Evolutionary conservation across 2,797 vertebrate genomes (phyloP).

Genomic region (Sebastes minor): DNA sequence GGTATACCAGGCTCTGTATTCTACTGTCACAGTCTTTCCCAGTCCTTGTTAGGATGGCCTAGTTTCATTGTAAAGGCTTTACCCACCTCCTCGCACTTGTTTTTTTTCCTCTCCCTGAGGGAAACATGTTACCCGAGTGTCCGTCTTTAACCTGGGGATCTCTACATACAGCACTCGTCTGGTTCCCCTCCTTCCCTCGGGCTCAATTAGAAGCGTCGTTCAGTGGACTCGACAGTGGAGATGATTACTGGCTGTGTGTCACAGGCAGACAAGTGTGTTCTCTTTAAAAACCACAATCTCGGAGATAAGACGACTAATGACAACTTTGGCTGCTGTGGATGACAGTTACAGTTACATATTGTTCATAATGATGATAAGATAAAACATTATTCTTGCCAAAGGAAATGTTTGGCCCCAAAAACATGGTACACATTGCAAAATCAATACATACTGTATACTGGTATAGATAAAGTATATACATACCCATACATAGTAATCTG

Average conservation of each 20-base stretch:
- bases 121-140: constrained; percentile 56
- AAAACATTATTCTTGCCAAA: not conserved
- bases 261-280: constrained; percentile 13
- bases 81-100: constrained; percentile 67
- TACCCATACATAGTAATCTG: not conserved
- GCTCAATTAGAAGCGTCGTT: constrained; percentile 69
- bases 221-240: constrained; percentile 33
- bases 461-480: not conserved
- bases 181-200: constrained; percentile 49
- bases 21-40: constrained; percentile 65
- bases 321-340: not conserved
- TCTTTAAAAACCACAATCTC: constrained; percentile 26
- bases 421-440: not conserved
- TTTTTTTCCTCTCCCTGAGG: constrained; percentile 39
- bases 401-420: not conserved
- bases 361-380: not conserved
- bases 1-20: constrained; percentile 41
- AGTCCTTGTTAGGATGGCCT: constrained; percentile 77
- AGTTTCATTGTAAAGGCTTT: constrained; percentile 69
- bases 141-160: constrained; percentile 67
- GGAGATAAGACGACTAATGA: constrained; percentile 9
- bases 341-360: not conserved
- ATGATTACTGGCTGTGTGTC: constrained; percentile 18
- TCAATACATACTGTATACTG: not conserved
- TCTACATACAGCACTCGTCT: constrained; percentile 35